Conservation (phyloP, 2,113 vertebrate species). For the Actenoides lindsayi region DNA sequence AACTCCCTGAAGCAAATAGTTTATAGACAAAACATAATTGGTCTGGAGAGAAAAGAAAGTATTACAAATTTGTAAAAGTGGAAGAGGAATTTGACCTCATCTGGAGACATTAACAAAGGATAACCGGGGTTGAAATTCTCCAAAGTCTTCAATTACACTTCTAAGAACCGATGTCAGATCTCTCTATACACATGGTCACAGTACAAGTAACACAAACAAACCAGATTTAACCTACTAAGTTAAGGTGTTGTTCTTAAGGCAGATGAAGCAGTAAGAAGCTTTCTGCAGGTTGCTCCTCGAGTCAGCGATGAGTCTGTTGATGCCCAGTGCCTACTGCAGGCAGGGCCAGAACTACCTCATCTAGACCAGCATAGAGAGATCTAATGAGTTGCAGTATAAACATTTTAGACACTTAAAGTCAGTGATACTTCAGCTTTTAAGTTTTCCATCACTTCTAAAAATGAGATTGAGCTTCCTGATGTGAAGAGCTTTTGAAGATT, state of each 20-base stretch:
- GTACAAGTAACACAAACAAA: neutral
- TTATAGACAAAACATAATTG: conserved; percentile 22
- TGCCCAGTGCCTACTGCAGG: neutral
- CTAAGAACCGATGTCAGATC: neutral
- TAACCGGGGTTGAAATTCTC: neutral
- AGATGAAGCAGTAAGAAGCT: neutral
- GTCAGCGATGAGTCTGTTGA: rapidly evolving
- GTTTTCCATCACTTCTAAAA: neutral
- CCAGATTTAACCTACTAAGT: no score
- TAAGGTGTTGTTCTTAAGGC: neutral
- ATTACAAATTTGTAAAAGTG: neutral
- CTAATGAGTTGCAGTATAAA: neutral
- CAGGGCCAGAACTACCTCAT: neutral
- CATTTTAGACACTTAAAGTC: neutral
- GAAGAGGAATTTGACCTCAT: conserved; percentile 15
- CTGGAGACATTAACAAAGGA: neutral
- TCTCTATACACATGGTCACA: neutral
- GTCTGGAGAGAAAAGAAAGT: conserved; percentile 1
- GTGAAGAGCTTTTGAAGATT: neutral
- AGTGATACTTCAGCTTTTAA: neutral
- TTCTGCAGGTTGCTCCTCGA: neutral
- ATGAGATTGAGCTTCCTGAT: neutral
- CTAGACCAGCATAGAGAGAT: neutral
- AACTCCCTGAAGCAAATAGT: conserved; percentile 24
- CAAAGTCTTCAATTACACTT: neutral